Evolutionary conservation across 1,140 invertebrate genomes (phyloP), one percentile per base, ranked within the genome.

Genomic region (Ylistrum balloti): DNA sequence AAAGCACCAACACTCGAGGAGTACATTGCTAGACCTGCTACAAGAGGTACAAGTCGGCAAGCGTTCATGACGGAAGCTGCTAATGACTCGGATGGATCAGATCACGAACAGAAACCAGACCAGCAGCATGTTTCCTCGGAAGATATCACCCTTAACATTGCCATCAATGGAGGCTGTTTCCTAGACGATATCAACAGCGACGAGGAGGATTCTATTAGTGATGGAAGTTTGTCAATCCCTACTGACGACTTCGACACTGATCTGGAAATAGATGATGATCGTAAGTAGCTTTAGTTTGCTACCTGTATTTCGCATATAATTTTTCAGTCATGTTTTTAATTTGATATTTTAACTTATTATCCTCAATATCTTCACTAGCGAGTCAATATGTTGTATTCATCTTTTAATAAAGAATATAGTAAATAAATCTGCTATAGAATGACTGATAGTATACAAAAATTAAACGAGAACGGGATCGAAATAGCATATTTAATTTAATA

Each of bases 181-280:
- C 22, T 90, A 7, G 91, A 91, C 33, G 41, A 91, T 86, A 38
- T 85, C 9, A 88, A 90, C 85, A 91, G 89, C 33, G 91, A 91
- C 35, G 90, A 88, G 56, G 90, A 89, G 1, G 88, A 90, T 48
- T 91, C 41, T 56, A 87, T 91, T 13, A 89, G 85, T 32, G 91
- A 91, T 56, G 89, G 89, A 5, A 91, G 74, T 86, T 89, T 33
- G 74, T 87, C 41, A 33, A 88, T 87, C 85, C 92, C 85, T 90
- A 88, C 93, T 11, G 92, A 93, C 0, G 93, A 94, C 88, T 94
- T 93, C 89, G 94, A 94, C 85, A 94, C 94, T 15, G 94, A 94
- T 90, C 88, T 94, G 38, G 94, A 94, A 86, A 89, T 92, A 35
- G 93, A 94, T 85, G 93, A 93, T 45, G 94, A 94, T 86, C 88